Evolutionary conservation across 2,888 invertebrate genomes (phyloP).

Genomic region (Zeuzera pyrina): DNA sequence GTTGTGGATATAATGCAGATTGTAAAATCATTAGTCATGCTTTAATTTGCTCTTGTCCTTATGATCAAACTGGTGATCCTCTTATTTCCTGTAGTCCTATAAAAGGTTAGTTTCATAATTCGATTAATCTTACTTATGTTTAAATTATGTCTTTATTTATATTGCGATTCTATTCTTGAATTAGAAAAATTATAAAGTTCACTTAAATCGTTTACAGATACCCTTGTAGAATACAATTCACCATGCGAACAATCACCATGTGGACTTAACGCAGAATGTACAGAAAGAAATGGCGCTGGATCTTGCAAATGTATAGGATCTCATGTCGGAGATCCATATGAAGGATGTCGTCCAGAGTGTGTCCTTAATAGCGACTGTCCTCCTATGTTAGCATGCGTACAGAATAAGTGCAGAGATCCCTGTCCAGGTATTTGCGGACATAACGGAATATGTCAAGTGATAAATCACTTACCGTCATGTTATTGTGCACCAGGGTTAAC

Average conservation of each 20-base stretch:
- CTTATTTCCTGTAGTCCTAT: slow-evolving; percentile 57
- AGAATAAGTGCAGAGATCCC: slow-evolving; percentile 84
- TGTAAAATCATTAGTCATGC: slow-evolving; percentile 84
- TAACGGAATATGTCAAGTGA: slow-evolving; percentile 82
- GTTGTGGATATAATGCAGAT: slow-evolving; percentile 79
- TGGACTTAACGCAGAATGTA: slow-evolving; percentile 76
- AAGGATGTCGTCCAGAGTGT: slow-evolving; percentile 87
- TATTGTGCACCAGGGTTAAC: slow-evolving; percentile 78
- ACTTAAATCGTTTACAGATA: slow-evolving; percentile 36
- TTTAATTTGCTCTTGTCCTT: slow-evolving; percentile 76
- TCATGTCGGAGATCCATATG: slow-evolving; percentile 63
- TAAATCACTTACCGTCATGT: slow-evolving; percentile 83
- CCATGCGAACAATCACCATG: slow-evolving; percentile 82
- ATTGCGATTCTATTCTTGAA: not conserved
- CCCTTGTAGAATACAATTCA: slow-evolving; percentile 54
- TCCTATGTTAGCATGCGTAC: slow-evolving; percentile 80
- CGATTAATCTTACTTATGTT: not conserved
- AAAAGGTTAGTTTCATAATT: slow-evolving; percentile 35
- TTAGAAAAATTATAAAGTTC: slow-evolving; percentile 2
- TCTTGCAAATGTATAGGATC: slow-evolving; percentile 79
- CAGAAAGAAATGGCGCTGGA: slow-evolving; percentile 76
- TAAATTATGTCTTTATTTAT: not conserved
- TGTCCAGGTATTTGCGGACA: slow-evolving; percentile 83
- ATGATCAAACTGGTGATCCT: slow-evolving; percentile 79
- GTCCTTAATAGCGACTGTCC: slow-evolving; percentile 85